Base-by-base conservation (phyloP, 2,888 invertebrate genomes). In the Peribatodes rhomboidaria region DNA sequence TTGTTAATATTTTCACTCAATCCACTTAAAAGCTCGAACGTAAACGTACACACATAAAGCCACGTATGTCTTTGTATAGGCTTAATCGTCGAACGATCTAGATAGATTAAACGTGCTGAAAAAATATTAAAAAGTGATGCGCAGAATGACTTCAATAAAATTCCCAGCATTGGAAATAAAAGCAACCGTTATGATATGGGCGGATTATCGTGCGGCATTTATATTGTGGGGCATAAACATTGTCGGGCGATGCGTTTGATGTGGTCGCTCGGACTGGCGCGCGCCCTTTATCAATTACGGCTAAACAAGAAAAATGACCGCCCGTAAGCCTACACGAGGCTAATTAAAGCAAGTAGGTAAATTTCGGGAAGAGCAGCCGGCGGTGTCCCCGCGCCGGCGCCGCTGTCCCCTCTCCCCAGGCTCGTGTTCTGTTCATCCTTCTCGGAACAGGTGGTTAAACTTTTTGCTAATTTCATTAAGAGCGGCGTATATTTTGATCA, bases 1-100 rank as follows among this genome's bases (percentile, higher is more conserved):
- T 92, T 92, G 92, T 91, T 90, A 92, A 91, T 92, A 92, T 91
- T 92, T 90, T 88, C 90, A 88, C 88, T 90, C 90, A 92, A 92
- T 93, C 88, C 92, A 90, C 88, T 92, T 91, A 89, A 92, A 91
- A 88, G 81, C 77, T 78, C 75, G 75, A 82, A 81, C 80, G 80
- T 80, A 80, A 82, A 85, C 80, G 79, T 78, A 54, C 44, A 62
- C 74, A 76, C 76, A 72, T 70, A 72, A 71, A 75, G 75, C 78
- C 64, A 70, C 71, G n/a, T n/a, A 66, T 66, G 57, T 62, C 59
- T 71, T 54, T 69, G 59, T 62, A 65, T 50, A 60, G 22, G 66
- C 62, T 65, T 70, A 72, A 62, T 62, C 66, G 42, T 27, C 60
- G 42, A 61, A 63, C 57, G 60, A 47, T 61, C 49, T 63, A 57